Conservation (phyloP, 2,797 vertebrate species). For the Phrynocephalus guinanensis region DNA sequence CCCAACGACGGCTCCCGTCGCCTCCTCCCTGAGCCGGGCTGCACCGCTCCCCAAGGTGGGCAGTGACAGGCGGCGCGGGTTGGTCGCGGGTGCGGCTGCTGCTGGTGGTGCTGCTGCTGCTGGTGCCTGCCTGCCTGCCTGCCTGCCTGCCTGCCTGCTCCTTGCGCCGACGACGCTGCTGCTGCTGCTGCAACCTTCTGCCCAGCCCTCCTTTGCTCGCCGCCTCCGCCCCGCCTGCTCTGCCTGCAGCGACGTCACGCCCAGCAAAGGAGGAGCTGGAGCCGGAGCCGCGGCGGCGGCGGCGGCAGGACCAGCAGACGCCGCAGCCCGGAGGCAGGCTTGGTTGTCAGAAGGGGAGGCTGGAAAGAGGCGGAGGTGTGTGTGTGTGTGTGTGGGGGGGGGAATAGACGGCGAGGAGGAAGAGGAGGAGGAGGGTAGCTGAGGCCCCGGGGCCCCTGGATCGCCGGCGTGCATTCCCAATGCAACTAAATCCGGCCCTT, state of each 20-base stretch:
- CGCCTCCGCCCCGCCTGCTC: conserved; percentile 58
- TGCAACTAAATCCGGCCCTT: background rate
- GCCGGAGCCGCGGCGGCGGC: background rate
- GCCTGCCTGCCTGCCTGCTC: conserved; percentile 30
- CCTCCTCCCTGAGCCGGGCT: conserved; percentile 16
- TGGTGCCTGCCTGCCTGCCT: too few relatives aligned
- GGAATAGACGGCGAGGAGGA: background rate
- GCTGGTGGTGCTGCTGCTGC: background rate
- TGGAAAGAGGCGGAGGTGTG: background rate
- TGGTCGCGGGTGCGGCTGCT: conserved; percentile 44
- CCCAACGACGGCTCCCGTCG: background rate
- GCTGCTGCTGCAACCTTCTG: conserved; percentile 43
- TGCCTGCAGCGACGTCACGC: conserved; percentile 42
- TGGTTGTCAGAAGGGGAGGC: background rate
- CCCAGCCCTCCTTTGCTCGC: conserved; percentile 26
- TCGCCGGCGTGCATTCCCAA: too few relatives aligned
- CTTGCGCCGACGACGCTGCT: conserved; percentile 32
- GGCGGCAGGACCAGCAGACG: background rate
- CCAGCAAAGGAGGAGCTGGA: background rate
- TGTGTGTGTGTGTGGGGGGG: background rate
- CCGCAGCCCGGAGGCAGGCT: background rate
- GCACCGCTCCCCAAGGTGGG: conserved; percentile 10
- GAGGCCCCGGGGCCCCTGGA: too few relatives aligned
- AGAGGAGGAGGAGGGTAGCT: background rate
- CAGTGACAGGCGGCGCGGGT: conserved; percentile 56